Percentiles rank a stretch among this genome's conserved stretches.
Evolutionary conservation across 2,113 vertebrate genomes (phyloP).

Genomic region (Gallinago undulata): DNA sequence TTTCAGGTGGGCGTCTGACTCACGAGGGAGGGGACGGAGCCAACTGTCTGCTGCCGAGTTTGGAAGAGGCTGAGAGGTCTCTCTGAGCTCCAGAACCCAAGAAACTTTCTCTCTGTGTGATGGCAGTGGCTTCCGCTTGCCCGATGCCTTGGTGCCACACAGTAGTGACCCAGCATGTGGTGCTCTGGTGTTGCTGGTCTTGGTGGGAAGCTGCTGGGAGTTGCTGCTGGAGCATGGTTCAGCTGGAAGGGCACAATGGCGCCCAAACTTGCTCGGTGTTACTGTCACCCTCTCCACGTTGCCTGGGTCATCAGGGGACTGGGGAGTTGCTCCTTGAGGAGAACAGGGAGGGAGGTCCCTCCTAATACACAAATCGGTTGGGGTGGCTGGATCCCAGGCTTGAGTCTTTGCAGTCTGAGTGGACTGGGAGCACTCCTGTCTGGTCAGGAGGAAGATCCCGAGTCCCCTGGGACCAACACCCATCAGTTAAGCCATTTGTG

Average conservation of each 20-base stretch:
- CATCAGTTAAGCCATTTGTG: neutral
- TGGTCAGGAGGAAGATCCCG: neutral
- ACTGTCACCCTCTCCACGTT: accelerated
- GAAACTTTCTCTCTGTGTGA: neutral
- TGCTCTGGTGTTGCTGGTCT: neutral
- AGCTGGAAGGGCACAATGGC: accelerated
- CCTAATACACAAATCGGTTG: no score
- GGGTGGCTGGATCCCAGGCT: no score
- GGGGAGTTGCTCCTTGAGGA: no score
- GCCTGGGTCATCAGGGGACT: neutral
- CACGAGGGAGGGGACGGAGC: neutral
- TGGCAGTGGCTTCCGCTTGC: neutral
- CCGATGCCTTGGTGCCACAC: neutral
- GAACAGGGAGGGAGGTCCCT: no score
- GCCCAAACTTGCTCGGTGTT: no score
- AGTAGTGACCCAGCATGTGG: accelerated
- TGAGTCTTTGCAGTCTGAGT: neutral
- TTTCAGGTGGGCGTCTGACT: constrained; percentile 41
- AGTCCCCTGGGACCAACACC: neutral
- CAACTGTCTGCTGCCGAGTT: neutral
- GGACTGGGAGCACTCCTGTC: neutral
- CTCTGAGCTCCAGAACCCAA: neutral
- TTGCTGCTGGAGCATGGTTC: neutral
- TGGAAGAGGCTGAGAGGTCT: neutral
- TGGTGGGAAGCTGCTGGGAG: neutral